Base-by-base conservation (phyloP, 2,888 invertebrate genomes). In the Eupeodes luniger region DNA sequence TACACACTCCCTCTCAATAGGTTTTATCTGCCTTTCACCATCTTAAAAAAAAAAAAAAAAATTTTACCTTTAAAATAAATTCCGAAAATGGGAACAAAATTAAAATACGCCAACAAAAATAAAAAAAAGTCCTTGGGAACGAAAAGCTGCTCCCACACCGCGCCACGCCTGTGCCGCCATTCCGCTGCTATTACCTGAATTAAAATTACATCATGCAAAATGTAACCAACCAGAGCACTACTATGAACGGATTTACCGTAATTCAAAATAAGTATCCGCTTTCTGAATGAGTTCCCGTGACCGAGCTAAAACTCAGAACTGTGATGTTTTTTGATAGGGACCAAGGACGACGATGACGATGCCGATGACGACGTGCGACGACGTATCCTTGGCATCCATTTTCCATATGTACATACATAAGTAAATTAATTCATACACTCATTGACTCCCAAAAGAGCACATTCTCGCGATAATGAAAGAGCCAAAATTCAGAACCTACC, bases 391-490 rank as follows among this genome's bases (percentile, higher is more conserved):
- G 1, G 49, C 14, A 19, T 19, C 10, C 27, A 16, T 10, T 7
- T 10, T 16, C 16, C 2, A 11, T 9, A 12, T 12, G 5, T 19
- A 59, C 19, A 14, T 59, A 70, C 9, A 16, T 51, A 55, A 80
- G 62, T 75, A 75, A 74, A 84, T 80, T 75, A 79, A 69, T 75
- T 55, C 34, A n/a, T 79, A 75, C 79, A 61, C 67, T 53, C 72
- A 67, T 79, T 83, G 82, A 74, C 64, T 61, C 40, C 44, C 74
- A 55, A 67, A 84, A 79, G 4, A 9, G 40, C 51, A 61, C 53
- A 70, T 40, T 55, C 36, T 10, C 12, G 55, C 47, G 59, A 49
- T 53, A 57, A 53, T 66, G 36, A 57, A 51, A 36, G 36, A 70
- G 47, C 19, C 27, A 19, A 36, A 59, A 49, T 27, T 59, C 47